Percentiles rank a stretch among this genome's conserved stretches.
Evolutionary conservation across 2,797 vertebrate species (phyloP).

Genomic region (Gorsachius magnificus): DNA sequence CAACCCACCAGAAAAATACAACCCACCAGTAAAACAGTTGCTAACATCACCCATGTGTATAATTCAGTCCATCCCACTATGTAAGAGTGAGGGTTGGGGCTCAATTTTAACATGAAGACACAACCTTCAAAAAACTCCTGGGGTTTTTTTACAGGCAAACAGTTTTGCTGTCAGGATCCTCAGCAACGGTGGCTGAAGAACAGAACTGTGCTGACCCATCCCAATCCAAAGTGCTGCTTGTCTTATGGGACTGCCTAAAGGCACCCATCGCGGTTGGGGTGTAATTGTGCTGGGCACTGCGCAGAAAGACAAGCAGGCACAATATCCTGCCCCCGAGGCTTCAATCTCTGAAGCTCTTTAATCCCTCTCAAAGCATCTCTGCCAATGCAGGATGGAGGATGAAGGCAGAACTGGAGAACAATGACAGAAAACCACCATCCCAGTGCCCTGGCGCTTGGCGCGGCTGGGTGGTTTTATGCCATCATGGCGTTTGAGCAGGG

Average conservation of each 20-base stretch:
- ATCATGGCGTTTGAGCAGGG: not conserved
- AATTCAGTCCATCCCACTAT: not conserved
- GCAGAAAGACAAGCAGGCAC: not conserved
- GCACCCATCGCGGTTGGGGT: fast-evolving
- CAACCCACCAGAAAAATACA: not conserved
- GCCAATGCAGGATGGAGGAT: not conserved
- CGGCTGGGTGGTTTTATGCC: fast-evolving
- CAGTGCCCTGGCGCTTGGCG: not conserved
- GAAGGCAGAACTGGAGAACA: not conserved
- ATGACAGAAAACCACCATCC: not conserved
- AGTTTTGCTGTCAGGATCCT: not conserved
- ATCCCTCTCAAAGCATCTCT: not conserved
- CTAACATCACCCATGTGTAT: not conserved
- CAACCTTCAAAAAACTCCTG: not conserved
- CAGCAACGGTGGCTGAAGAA: not conserved
- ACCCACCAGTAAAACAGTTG: not conserved
- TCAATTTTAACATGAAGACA: not conserved
- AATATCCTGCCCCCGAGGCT: not conserved
- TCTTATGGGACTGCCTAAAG: not conserved
- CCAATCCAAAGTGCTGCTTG: not conserved
- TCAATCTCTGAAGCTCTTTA: not conserved
- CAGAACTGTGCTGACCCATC: not conserved
- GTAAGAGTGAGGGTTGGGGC: not conserved
- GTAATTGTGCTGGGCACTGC: not conserved
- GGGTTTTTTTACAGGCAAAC: not conserved